Percentiles rank a stretch among this genome's conserved stretches.
These are phyloP conservation scores for Aphaenogaster rudis DNA, from an alignment of 1,140 invertebrate genomes.

Conservation along the genomic window DNA sequence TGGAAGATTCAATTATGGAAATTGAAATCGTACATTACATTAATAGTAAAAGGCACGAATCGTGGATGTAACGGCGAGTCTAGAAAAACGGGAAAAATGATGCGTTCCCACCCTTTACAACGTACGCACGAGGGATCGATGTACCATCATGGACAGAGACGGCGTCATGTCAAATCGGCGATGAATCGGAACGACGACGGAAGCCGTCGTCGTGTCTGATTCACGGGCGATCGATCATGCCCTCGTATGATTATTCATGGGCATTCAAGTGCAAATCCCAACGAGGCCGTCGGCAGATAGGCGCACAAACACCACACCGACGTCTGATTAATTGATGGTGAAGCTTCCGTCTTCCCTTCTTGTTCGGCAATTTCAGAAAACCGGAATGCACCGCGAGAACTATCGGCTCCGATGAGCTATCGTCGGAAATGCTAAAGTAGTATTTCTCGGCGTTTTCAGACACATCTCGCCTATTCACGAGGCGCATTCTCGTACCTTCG, in stretches of 20 bases:
- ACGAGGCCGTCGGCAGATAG: constrained; percentile 72
- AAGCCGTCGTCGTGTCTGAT: constrained; percentile 69
- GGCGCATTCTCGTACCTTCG: background rate
- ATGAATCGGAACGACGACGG: constrained; percentile 75
- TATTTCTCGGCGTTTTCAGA: background rate
- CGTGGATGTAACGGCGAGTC: background rate
- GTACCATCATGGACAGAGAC: constrained; percentile 54
- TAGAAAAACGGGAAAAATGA: constrained; percentile 10
- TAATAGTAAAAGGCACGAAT: background rate
- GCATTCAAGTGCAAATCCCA: constrained; percentile 78
- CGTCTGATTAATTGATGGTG: constrained; percentile 75
- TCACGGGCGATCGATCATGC: constrained; percentile 76
- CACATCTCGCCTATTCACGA: background rate
- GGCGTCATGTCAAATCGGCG: constrained; percentile 58
- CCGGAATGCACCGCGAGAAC: constrained; percentile 16
- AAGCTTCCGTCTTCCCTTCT: constrained; percentile 64
- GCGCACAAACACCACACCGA: constrained; percentile 66
- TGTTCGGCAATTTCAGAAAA: constrained; percentile 57
- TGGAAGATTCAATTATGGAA: background rate
- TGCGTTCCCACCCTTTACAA: constrained; percentile 26
- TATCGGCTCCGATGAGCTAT: background rate
- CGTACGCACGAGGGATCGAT: constrained; percentile 10
- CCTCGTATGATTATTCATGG: constrained; percentile 79
- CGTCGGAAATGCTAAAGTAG: background rate
- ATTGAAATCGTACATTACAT: constrained; percentile 5